Percentiles rank a stretch among this genome's conserved stretches.
phyloP scores from a whole-genome alignment of 2,113 vertebrate genomes.

The Smithornis capensis region DNA sequence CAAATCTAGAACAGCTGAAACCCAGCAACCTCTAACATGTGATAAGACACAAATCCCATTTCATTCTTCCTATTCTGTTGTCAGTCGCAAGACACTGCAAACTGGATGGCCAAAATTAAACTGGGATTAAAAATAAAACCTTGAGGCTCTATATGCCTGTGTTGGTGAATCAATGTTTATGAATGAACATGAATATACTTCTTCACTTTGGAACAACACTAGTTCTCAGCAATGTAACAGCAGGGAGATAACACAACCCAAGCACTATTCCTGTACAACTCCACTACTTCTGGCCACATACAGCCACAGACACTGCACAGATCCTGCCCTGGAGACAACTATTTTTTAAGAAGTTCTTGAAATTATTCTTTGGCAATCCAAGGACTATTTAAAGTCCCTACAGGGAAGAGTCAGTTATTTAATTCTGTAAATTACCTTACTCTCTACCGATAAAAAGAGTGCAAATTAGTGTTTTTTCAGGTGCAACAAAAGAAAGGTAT shows the following conservation, averaged over 20 bases:
- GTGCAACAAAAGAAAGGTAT: background rate
- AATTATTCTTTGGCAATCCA: background rate
- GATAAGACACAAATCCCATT: background rate
- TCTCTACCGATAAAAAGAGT: background rate
- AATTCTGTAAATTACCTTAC: background rate
- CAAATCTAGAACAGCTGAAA: background rate
- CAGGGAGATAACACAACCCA: background rate
- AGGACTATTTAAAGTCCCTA: background rate
- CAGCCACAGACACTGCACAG: background rate
- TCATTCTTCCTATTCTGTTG: background rate
- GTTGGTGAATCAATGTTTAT: background rate
- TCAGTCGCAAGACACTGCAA: background rate
- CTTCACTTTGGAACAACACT: background rate
- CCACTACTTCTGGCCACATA: background rate
- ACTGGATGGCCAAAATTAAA: background rate
- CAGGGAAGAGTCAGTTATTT: background rate
- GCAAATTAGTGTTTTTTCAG: background rate
- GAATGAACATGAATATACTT: background rate
- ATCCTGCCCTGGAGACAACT: background rate
- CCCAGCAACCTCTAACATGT: background rate
- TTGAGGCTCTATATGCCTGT: background rate
- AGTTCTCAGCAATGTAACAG: background rate
- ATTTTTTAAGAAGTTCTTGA: background rate
- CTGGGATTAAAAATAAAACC: slow-evolving; percentile 8
- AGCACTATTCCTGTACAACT: background rate